These are phyloP conservation scores for Cheracebus regulus DNA, from an alignment of 2,797 vertebrate genomes.

Conservation along the genomic window DNA sequence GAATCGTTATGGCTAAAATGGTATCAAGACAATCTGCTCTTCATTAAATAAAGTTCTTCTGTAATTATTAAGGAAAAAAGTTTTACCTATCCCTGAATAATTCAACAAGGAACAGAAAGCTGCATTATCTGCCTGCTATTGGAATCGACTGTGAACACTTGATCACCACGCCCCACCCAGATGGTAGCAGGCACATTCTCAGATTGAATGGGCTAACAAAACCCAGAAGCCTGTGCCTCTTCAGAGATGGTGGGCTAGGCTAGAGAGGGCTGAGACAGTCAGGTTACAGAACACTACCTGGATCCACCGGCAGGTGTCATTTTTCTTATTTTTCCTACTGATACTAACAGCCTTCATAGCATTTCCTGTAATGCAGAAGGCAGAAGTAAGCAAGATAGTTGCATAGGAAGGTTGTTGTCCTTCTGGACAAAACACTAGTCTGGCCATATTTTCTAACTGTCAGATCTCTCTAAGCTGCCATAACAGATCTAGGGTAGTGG, in stretches of 20 bases:
- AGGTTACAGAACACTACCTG: neutral
- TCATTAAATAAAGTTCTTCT: conserved; percentile 9
- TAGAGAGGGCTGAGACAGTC: neutral
- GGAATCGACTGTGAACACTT: neutral
- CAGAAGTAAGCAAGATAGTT: neutral
- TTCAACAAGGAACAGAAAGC: neutral
- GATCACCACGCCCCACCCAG: fast-evolving
- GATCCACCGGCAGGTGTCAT: neutral
- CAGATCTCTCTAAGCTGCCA: neutral
- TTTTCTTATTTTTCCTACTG: neutral
- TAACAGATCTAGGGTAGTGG: neutral
- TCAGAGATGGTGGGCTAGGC: neutral
- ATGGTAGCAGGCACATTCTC: neutral
- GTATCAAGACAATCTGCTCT: neutral
- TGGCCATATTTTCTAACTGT: neutral
- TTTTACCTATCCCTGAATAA: neutral
- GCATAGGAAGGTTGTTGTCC: neutral
- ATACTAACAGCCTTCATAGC: neutral
- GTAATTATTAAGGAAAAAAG: neutral
- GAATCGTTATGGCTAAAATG: neutral
- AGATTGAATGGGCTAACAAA: neutral
- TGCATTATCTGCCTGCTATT: neutral
- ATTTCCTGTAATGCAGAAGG: neutral
- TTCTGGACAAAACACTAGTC: neutral
- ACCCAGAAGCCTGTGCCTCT: neutral